Percentiles rank a stretch among this genome's conserved stretches.
These are phyloP conservation scores for Drosophila cognata DNA, from an alignment of 2,888 invertebrate species.

Conservation along the genomic window DNA sequence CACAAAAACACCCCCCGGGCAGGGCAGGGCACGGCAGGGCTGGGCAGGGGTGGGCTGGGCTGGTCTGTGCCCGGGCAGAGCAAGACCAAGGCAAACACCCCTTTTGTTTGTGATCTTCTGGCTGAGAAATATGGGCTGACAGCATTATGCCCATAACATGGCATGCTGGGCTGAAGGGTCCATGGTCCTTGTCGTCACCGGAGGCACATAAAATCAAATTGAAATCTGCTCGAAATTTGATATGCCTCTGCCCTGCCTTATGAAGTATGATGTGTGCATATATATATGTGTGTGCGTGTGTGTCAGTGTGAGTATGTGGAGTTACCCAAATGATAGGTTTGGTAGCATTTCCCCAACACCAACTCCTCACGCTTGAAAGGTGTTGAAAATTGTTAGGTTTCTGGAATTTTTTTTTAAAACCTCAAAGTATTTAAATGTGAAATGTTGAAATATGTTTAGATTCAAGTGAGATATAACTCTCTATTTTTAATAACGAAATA, in stretches of 20 bases:
- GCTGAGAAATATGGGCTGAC: constrained; percentile 56
- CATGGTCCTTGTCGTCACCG: constrained; percentile 52
- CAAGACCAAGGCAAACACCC: constrained; percentile 47
- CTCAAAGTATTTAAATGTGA: background rate
- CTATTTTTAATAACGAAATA: background rate
- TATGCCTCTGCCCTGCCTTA: constrained; percentile 51
- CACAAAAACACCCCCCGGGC: constrained; percentile 69
- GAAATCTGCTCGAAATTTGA: constrained; percentile 83
- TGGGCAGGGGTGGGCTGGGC: constrained; percentile 1
- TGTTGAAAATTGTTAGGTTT: constrained; percentile 12
- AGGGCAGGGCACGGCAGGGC: constrained; percentile 1
- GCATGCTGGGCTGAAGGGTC: constrained; percentile 21
- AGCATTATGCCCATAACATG: constrained; percentile 51
- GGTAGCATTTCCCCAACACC: constrained; percentile 32
- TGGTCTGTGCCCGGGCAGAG: constrained; percentile 2
- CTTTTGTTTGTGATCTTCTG: constrained; percentile 52
- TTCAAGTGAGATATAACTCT: background rate
- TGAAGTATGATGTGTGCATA: constrained; percentile 39
- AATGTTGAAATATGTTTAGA: background rate
- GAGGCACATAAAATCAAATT: constrained; percentile 78
- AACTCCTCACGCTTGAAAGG: constrained; percentile 6
- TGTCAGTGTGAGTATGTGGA: constrained; percentile 7
- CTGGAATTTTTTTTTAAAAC: background rate
- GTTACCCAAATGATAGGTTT: constrained; percentile 32
- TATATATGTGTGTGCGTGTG: constrained; percentile 19